These are phyloP conservation scores for Mycteria americana DNA, from an alignment of 2,797 vertebrate genomes.

Conservation along the genomic window DNA sequence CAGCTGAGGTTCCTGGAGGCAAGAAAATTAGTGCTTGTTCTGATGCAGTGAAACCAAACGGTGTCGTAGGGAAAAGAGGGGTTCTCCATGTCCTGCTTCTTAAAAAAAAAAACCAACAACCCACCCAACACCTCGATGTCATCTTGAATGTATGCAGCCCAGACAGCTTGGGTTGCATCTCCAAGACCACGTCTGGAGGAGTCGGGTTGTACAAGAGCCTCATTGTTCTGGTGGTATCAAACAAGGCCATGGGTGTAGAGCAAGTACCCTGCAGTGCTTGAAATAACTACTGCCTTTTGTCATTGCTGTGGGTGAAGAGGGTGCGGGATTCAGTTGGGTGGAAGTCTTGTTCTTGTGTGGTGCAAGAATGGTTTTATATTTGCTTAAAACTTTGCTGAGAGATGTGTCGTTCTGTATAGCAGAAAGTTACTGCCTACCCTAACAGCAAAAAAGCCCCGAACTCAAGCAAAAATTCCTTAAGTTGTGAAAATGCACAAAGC, in stretches of 20 bases:
- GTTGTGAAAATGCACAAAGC: not conserved
- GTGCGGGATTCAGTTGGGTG: not conserved
- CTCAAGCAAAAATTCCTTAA: not conserved
- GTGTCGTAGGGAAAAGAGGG: not conserved
- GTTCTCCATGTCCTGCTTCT: not conserved
- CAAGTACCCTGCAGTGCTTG: not conserved
- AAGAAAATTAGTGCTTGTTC: not conserved
- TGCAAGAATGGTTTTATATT: not conserved
- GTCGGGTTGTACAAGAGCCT: not conserved
- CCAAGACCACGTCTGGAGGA: not conserved
- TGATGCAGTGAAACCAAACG: not conserved
- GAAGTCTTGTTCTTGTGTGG: not conserved
- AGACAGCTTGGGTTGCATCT: not conserved
- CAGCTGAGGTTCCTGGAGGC: not conserved
- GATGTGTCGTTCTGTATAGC: fast-evolving
- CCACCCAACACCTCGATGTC: not conserved
- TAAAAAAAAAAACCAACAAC: not conserved
- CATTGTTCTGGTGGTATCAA: not conserved
- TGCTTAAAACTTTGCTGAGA: not conserved
- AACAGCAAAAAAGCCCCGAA: not conserved
- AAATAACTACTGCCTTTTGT: not conserved
- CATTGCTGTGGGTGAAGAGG: not conserved
- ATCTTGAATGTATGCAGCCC: not conserved
- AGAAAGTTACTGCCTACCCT: not conserved
- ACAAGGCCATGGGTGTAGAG: not conserved